Percentiles rank a stretch among this genome's conserved stretches.
phyloP scores from a whole-genome alignment of 2,113 vertebrate genomes.

The Catharus minimus region DNA sequence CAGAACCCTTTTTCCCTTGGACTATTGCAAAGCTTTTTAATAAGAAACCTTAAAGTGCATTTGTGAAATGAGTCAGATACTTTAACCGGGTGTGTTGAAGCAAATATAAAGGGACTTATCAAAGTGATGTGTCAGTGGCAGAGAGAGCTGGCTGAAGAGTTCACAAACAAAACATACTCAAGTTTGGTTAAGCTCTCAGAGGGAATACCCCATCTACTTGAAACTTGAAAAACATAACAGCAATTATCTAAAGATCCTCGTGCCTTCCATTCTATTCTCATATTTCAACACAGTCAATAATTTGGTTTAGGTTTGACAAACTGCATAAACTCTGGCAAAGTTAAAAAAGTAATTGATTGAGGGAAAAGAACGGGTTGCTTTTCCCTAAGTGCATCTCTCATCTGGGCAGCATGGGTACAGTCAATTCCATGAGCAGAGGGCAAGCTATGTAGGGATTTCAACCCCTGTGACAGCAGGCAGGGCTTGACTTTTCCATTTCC shows the following conservation, averaged over 20 bases:
- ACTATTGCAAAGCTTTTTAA: neutral
- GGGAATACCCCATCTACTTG: neutral
- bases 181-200: neutral
- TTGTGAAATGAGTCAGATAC: neutral
- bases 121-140: neutral
- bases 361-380: neutral
- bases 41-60: neutral
- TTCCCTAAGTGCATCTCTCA: neutral
- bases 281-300: neutral
- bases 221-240: neutral
- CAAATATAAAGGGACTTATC: neutral
- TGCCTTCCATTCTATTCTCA: neutral
- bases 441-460: neutral
- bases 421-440: rapidly evolving
- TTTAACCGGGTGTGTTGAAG: neutral
- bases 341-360: neutral
- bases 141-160: neutral
- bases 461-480: neutral
- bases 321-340: neutral
- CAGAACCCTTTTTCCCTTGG: neutral
- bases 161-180: neutral
- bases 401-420: neutral
- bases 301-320: neutral
- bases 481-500: neutral
- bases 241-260: neutral